Base-by-base conservation (phyloP, 92 coral and sea anemone species). In the Paramuricea clavata region DNA sequence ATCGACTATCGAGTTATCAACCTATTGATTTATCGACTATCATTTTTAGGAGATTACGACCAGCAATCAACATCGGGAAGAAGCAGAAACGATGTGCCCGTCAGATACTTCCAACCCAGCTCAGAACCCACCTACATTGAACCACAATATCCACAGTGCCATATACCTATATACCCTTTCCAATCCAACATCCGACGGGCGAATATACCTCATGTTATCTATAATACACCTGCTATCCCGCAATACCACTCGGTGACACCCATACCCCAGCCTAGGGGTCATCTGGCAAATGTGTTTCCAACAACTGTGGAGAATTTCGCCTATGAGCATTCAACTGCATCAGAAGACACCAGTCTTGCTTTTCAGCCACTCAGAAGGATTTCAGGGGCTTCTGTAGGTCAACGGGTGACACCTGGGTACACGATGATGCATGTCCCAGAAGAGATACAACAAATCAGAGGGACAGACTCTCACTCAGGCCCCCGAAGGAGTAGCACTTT, bases 351-450 rank as follows among this genome's bases (percentile, higher is more conserved):
- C 27, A 54, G 11, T 13, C 62, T 2, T 0, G 62, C 25, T 21
- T 21, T 54, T 19, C 25, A 17, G 6, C 62, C 23, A 54, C 19
- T 10, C 23, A 54, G 62, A 54, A 54, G 26, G 26, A 54, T 54
- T 54, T 54, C 62, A 9, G 62, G 62, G 62, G 62, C 27, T 54
- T 54, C 62, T 8, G 62, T 54, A 21, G 62, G 62, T 21, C 62
- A 54, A 54, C 62, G 8, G 6, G 27, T 54, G 62, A 54, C 26
- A 21, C 62, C 62, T 54, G 62, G 22, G 5, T 54, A 54, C 62
- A 54, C 62, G 0, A 54, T 54, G 62, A 54, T 54, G 62, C 19
- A 54, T 19, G 21, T 54, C 17, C 62, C 62, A 19, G 23, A 54
- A 2, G 54, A 47, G 54, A 47, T 47, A 15, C 54, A 47, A 10